Evolutionary conservation across 2,113 vertebrate species (phyloP), one percentile per base, ranked within the genome.

Genomic region (Scalopus aquaticus): DNA sequence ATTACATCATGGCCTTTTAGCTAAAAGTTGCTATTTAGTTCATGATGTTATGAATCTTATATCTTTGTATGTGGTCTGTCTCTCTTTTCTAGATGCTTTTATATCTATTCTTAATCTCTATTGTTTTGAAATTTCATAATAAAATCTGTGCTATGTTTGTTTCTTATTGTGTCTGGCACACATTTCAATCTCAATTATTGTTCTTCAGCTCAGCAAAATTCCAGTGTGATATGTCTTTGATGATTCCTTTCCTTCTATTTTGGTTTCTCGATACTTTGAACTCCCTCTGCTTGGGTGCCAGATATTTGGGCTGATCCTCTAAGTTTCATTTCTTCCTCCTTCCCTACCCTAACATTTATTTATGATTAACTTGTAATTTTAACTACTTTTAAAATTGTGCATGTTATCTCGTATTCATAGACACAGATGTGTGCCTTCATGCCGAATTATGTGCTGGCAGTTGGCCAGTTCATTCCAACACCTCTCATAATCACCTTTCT

Each of bases 121-220:
- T 9, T 54, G 35, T 81, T 69, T 39, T 85, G 74, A 90, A 81
- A 74, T 80, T 80, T 89, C 79, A 44, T 72, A 32, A 80, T 87
- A 54, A 64, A 78, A 42, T 72, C 56, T 87, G 37, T 37, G 37
- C 10, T n/a, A 17, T 11, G 2, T 74, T 28, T 85, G 19, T 69
- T 54, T 32, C 69, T 84, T 60, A 22, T 54, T 92, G 54, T 81
- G 6, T 64, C 69, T 87, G 60, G 15, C 11, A 69, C 22, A 86
- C 9, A 51, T 91, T 80, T 90, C 49, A 76, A 46, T 58, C 24
- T 69, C 35, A 44, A 54, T 6, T 54, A 20, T 39, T 90, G 16
- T 79, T 64, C 67, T 79, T 80, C 12, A 65, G 62, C 60, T 65
- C 58, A 76, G 32, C 35, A 64, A 76, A 93, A 60, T 90, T 54